Conservation (phyloP, 2,888 invertebrate species). For the Globia sparganii region DNA sequence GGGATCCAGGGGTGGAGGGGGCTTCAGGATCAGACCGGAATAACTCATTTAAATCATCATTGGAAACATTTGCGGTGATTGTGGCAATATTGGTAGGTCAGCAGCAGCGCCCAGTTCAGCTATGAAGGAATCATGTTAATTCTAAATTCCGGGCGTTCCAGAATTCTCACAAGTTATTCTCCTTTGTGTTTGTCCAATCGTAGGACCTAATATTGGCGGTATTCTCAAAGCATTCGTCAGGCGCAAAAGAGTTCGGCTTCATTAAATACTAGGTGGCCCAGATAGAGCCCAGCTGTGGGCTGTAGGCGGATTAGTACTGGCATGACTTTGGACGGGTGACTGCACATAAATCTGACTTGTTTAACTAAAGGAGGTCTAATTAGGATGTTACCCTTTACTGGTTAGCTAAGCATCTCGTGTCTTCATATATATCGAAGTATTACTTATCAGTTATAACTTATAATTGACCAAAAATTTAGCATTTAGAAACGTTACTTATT, state of each 20-base stretch:
- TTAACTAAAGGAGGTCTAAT: too few relatives aligned
- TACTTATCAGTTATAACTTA: too few relatives aligned
- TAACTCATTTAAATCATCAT: background rate
- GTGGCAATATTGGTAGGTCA: background rate
- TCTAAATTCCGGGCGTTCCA: background rate
- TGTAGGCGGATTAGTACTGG: background rate
- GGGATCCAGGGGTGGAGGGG: too few relatives aligned
- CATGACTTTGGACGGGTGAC: background rate
- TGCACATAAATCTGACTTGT: too few relatives aligned
- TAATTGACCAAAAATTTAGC: too few relatives aligned
- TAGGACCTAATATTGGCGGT: slow-evolving; percentile 4
- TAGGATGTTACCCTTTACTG: too few relatives aligned
- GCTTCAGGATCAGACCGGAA: too few relatives aligned
- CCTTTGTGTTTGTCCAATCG: background rate
- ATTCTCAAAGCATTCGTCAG: slow-evolving; percentile 13
- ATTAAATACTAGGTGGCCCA: background rate
- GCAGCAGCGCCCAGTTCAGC: background rate
- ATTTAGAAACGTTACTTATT: too few relatives aligned
- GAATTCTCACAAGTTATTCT: background rate
- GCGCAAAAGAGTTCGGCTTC: slow-evolving; percentile 22
- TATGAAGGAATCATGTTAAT: background rate
- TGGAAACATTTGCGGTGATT: background rate
- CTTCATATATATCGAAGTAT: too few relatives aligned
- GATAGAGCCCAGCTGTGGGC: background rate
- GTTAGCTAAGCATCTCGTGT: too few relatives aligned